Conservation (phyloP, 23 tunicate species). For the Phallusia fumigata region DNA sequence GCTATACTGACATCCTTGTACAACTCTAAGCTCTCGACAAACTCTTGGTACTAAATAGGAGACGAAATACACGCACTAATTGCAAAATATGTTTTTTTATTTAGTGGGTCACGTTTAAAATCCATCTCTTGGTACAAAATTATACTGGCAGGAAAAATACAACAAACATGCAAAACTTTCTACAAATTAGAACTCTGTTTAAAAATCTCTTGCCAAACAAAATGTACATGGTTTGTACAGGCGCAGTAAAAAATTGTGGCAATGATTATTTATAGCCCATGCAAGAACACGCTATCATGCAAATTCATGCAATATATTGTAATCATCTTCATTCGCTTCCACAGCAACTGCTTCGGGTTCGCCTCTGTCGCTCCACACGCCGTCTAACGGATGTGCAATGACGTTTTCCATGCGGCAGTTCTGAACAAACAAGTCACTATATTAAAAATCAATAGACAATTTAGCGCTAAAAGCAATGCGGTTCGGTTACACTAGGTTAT, state of each 20-base stretch:
- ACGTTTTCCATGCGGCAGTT: neutral
- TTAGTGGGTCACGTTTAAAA: no score
- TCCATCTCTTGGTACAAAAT: neutral
- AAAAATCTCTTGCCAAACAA: neutral
- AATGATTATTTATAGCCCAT: neutral
- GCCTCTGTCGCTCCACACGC: slow-evolving; percentile 15
- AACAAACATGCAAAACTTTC: neutral
- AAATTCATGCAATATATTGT: slow-evolving; percentile 1
- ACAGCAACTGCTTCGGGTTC: neutral
- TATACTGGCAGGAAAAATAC: neutral
- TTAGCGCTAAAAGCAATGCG: no score
- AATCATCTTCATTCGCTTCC: neutral
- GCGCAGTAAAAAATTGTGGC: neutral
- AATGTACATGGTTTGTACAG: neutral
- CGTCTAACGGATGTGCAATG: slow-evolving; percentile 6
- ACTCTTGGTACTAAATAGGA: no score
- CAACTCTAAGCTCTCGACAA: no score
- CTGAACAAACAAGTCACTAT: neutral
- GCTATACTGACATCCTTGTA: no score
- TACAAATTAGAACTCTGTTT: neutral
- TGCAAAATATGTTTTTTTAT: no score
- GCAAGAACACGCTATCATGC: neutral
- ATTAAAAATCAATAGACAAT: no score
- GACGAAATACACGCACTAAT: no score
- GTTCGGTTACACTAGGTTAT: no score